phyloP scores from a whole-genome alignment of 2,113 vertebrate genomes.

The Tricholaema leucomelas region DNA sequence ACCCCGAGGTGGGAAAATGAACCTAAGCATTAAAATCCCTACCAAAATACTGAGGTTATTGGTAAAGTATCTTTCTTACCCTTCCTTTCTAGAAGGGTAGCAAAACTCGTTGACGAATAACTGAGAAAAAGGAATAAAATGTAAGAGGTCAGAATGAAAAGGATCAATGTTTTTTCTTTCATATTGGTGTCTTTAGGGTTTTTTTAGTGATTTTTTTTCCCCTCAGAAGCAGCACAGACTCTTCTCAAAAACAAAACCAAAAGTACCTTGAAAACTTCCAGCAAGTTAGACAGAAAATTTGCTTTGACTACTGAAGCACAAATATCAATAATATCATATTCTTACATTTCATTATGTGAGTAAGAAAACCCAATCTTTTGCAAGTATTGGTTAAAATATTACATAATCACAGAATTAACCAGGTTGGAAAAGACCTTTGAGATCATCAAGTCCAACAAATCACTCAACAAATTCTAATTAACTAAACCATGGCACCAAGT shows the following conservation, averaged over 20 bases:
- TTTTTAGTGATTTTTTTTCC: not conserved
- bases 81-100: not conserved
- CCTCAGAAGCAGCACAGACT: not conserved
- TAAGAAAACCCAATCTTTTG: not conserved
- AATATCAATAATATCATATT: not conserved
- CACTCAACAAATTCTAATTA: no score
- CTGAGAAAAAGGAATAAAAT: not conserved
- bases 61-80: not conserved
- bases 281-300: not conserved
- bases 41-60: not conserved
- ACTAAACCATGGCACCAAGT: no score
- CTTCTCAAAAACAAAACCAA: not conserved
- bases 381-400: not conserved
- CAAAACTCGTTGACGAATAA: not conserved
- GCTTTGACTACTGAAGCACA: not conserved
- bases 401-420: no score
- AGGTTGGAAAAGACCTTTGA: no score
- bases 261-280: not conserved
- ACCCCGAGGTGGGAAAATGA: not conserved
- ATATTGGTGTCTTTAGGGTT: not conserved
- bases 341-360: not conserved
- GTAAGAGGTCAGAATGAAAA: not conserved
- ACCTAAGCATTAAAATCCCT: not conserved
- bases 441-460: no score
- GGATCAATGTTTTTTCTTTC: not conserved